Base-by-base conservation (phyloP, 2,797 vertebrate genomes). In the Sebastes iracundus region DNA sequence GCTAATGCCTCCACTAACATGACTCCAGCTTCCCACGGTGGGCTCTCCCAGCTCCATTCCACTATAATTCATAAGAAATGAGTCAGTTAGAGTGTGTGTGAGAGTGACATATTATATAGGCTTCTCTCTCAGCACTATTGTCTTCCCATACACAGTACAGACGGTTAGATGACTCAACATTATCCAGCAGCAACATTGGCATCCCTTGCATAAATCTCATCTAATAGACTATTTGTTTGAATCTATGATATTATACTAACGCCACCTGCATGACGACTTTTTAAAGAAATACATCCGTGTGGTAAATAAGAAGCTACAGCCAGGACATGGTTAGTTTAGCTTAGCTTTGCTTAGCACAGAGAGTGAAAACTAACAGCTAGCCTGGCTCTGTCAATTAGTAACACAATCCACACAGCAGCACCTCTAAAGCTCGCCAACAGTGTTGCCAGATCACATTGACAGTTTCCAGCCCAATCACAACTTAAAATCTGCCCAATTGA, bases 21-120 rank as follows among this genome's bases (percentile, higher is more conserved):
- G 63, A 77, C 56, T 71, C n/a, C 65, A 14, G 56, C 58, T 85
- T 89, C 74, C 72, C 73, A 79, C 13, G 1, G 25, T 68, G 59
- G 32, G 22, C 0, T 46, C 33, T 58, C 14, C 9, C 0, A 13
- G 13, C 28, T 69, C 58, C 42, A 20, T 3, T 49, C n/a, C 16
- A 8, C 7, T 12, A 11, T 67, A 68, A 65, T 33, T 81, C 74
- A 65, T 18, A 7, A 59, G 27, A 61, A 81, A 87, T 27, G 52
- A 80, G 61, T 25, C 78, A 59, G 3, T 52, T 11, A 11, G 28
- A 76, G 23, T 3, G 11, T 32, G 13, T 72, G 33, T 76, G 35
- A 79, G 63, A 65, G 28, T 69, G 66, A 75, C 65, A 53, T 55
- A 32, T 33, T n/a, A 23, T n/a, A 23, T 23, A 63, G 32, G 2